phyloP scores from a whole-genome alignment of 2,797 vertebrate species.

The Lateolabrax maculatus region DNA sequence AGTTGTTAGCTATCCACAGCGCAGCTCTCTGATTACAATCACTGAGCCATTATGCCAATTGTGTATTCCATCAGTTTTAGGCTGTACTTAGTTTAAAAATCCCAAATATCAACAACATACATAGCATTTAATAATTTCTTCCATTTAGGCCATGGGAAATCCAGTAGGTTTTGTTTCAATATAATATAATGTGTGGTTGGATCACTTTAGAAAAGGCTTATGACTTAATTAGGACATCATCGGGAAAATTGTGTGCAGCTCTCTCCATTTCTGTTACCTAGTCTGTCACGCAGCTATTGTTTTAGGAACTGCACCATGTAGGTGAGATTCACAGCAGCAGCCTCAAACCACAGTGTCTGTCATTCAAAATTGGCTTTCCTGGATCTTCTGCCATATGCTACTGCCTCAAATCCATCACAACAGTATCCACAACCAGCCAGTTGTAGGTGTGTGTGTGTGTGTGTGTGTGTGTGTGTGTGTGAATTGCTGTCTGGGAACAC shows the following conservation, averaged over 20 bases:
- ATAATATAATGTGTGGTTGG: background rate
- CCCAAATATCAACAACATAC: background rate
- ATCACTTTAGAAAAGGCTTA: background rate
- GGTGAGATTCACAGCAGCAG: constrained; percentile 26
- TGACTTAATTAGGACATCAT: constrained; percentile 4
- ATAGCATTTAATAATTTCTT: constrained; percentile 21
- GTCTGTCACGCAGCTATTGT: constrained; percentile 3
- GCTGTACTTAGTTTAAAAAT: constrained; percentile 43
- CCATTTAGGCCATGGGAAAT: background rate
- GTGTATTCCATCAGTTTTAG: constrained; percentile 46
- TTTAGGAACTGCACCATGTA: background rate
- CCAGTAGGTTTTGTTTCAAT: background rate
- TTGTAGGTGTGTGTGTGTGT: constrained; percentile 1
- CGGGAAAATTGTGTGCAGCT: background rate
- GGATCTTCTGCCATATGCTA: constrained; percentile 6
- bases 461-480: background rate
- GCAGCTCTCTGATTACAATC: constrained; percentile 59
- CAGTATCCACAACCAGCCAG: constrained; percentile 27
- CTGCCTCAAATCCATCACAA: constrained; percentile 40
- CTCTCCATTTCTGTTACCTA: constrained; percentile 9
- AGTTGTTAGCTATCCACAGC: constrained; percentile 22
- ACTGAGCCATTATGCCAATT: constrained; percentile 51
- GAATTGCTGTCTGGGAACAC: constrained; percentile 52
- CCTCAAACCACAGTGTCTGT: constrained; percentile 24
- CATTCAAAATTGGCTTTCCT: constrained; percentile 34